These are phyloP conservation scores for Arbacia lixula DNA, from an alignment of 53 echinoderm and acorn worm species.

Conservation along the genomic window DNA sequence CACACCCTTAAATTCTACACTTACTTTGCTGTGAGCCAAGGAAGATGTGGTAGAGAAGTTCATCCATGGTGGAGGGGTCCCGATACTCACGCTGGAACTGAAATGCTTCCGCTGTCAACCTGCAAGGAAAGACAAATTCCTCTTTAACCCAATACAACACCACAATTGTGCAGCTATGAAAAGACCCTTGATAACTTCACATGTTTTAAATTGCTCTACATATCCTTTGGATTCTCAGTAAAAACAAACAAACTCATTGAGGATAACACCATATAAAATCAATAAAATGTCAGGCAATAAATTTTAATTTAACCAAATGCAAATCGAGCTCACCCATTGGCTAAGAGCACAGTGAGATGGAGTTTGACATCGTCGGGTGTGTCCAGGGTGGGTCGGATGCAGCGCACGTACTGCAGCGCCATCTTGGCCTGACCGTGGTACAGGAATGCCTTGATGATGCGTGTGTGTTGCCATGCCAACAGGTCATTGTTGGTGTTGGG, in stretches of 20 bases:
- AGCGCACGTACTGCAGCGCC: conserved; percentile 94
- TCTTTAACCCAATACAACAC: too few relatives aligned
- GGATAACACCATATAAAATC: too few relatives aligned
- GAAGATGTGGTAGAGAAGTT: conserved; percentile 89
- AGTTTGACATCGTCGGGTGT: conserved; percentile 90
- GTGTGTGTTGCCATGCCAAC: conserved; percentile 95
- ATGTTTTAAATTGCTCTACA: too few relatives aligned
- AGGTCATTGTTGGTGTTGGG: conserved; percentile 86
- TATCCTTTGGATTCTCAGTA: too few relatives aligned
- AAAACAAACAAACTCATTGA: too few relatives aligned
- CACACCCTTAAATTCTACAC: too few relatives aligned
- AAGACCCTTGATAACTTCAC: too few relatives aligned
- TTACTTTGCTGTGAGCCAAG: conserved; percentile 97
- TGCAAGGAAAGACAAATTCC: too few relatives aligned
- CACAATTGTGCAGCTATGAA: too few relatives aligned
- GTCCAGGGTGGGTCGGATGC: conserved; percentile 73
- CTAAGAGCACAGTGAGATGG: conserved; percentile 87
- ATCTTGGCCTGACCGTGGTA: conserved; percentile 93
- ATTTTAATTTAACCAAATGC: too few relatives aligned
- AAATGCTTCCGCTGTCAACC: conserved; percentile 93
- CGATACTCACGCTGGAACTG: conserved; percentile 91
- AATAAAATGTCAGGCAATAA: too few relatives aligned
- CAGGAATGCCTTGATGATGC: conserved; percentile 89
- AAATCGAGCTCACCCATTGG: conserved; percentile 79
- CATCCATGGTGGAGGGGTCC: conserved; percentile 82